A percentile compares a stretch with the other conserved stretches of the same genome.
Conservation (phyloP, 1,140 invertebrate species). For the Drosophila rufa region DNA sequence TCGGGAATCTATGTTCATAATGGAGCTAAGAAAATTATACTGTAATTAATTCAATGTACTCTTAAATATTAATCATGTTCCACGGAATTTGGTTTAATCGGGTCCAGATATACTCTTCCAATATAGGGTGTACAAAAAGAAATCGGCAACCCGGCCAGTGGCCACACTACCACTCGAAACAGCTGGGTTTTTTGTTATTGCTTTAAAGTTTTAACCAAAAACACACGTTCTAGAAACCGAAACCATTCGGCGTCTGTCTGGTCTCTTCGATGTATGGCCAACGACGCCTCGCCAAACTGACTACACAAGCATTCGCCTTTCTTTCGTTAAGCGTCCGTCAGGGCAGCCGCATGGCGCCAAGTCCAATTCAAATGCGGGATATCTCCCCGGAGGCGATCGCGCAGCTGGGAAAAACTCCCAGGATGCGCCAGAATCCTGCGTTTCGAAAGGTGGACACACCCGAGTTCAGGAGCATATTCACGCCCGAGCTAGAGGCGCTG, state of each 20-base stretch:
- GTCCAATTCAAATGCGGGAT: not conserved
- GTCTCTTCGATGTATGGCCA: slow-evolving; percentile 18
- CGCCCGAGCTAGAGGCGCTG: slow-evolving; percentile 90
- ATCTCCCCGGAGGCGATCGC: slow-evolving; percentile 39
- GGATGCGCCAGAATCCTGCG: slow-evolving; percentile 88
- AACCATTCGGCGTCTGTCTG: not conserved
- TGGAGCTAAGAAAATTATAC: too few species aligned
- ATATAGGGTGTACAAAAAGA: not conserved
- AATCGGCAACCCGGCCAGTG: not conserved
- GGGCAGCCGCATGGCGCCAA: slow-evolving; percentile 1
- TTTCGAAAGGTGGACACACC: slow-evolving; percentile 89
- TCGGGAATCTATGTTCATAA: too few species aligned
- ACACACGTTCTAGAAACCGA: too few species aligned
- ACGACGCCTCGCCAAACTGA: slow-evolving; percentile 7
- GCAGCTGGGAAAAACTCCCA: slow-evolving; percentile 85
- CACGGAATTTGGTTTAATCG: not conserved
- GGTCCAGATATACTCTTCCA: not conserved
- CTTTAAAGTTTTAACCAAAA: not conserved
- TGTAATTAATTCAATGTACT: too few species aligned
- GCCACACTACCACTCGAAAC: not conserved
- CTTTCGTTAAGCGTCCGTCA: not conserved
- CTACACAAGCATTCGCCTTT: not conserved
- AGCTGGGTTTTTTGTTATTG: not conserved
- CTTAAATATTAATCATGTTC: too few species aligned
- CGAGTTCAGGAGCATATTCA: slow-evolving; percentile 93